Conservation (phyloP, 2,113 vertebrate species). For the Aphyosemion australe region DNA sequence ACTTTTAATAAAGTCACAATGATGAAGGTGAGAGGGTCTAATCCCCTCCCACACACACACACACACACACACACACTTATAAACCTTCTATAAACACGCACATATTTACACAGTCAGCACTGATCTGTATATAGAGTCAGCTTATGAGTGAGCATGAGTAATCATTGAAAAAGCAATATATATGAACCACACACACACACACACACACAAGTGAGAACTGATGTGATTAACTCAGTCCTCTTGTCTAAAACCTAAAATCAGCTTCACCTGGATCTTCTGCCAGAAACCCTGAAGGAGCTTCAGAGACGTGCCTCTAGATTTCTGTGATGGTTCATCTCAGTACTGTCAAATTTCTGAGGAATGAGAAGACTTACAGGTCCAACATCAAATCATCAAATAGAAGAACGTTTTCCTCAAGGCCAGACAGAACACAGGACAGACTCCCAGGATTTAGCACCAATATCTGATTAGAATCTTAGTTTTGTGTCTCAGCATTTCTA, state of each 20-base stretch:
- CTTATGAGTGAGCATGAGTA: slow-evolving; percentile 61
- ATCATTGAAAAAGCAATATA: slow-evolving; percentile 42
- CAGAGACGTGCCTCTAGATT: too few relatives aligned
- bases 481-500: too few relatives aligned
- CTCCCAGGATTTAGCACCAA: too few relatives aligned
- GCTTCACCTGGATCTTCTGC: too few relatives aligned
- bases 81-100: slow-evolving; percentile 39
- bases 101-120: slow-evolving; percentile 25
- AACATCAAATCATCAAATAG: too few relatives aligned
- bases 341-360: too few relatives aligned
- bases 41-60: slow-evolving; percentile 78
- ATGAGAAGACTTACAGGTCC: too few relatives aligned
- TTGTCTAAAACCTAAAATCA: slow-evolving; percentile 26
- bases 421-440: too few relatives aligned
- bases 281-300: too few relatives aligned
- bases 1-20: slow-evolving; percentile 82
- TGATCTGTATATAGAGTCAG: slow-evolving; percentile 60
- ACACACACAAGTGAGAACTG: slow-evolving; percentile 24
- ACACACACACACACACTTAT: slow-evolving; percentile 46
- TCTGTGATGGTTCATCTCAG: too few relatives aligned
- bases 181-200: slow-evolving; percentile 2
- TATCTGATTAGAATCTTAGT: too few relatives aligned
- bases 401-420: too few relatives aligned
- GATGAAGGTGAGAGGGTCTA: slow-evolving; percentile 87
- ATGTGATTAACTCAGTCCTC: slow-evolving; percentile 80